A percentile compares a stretch with the other conserved stretches of the same genome.
Conservation (phyloP, 1,140 invertebrate species). For the Papilio machaon region DNA sequence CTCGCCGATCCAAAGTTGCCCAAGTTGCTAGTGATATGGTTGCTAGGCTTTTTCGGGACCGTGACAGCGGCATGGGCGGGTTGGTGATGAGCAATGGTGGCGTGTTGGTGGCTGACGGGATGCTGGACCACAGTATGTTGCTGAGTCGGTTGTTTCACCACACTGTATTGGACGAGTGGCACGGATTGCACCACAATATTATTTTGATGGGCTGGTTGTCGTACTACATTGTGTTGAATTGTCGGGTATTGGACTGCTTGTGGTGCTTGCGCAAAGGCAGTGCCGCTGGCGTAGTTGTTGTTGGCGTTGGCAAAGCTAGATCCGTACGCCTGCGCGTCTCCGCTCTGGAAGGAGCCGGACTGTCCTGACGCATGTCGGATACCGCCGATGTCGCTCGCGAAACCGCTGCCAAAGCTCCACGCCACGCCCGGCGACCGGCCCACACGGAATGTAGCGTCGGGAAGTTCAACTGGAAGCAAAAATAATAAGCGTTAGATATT, state of each 20-base stretch:
- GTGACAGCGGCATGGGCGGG: neutral
- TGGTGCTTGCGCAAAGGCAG: conserved; percentile 50
- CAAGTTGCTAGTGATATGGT: conserved; percentile 49
- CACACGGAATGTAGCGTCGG: conserved; percentile 1
- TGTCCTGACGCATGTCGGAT: conserved; percentile 67
- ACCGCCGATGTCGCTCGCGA: conserved; percentile 72
- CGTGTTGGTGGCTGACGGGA: conserved; percentile 44
- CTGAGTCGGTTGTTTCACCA: conserved; percentile 2
- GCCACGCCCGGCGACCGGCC: conserved; percentile 45
- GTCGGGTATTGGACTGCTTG: conserved; percentile 4
- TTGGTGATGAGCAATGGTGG: conserved; percentile 26
- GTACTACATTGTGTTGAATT: conserved; percentile 5
- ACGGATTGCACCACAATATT: conserved; percentile 36
- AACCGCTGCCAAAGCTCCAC: conserved; percentile 71
- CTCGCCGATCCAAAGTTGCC: conserved; percentile 54
- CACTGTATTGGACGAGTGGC: conserved; percentile 16
- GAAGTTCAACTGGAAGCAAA: conserved; percentile 11
- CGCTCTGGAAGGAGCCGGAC: conserved; percentile 65
- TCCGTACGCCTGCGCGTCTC: conserved; percentile 65
- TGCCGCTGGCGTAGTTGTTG: conserved; percentile 48
- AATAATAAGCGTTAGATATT: neutral
- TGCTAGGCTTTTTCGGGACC: neutral
- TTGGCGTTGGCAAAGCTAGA: conserved; percentile 46
- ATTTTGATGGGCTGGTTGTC: conserved; percentile 9
- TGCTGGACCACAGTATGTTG: conserved; percentile 37